Conservation (phyloP, 2,888 invertebrate genomes). For the Napeogenes sylphis region DNA sequence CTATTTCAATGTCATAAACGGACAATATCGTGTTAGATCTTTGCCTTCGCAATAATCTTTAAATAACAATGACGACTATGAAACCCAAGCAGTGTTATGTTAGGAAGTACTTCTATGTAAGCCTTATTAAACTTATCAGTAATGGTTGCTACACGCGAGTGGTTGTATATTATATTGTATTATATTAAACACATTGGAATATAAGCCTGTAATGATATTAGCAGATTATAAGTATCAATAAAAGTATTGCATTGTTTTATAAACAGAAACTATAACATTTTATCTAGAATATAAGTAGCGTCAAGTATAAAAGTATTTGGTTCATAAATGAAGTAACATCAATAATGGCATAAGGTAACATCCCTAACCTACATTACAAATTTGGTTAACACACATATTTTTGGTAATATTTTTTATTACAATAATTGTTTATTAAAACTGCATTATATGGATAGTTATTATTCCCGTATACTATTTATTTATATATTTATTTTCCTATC, state of each 20-base stretch:
- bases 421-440: too few species aligned
- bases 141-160: not conserved
- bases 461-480: too few species aligned
- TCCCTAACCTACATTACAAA: too few species aligned
- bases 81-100: constrained; percentile 4
- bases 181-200: not conserved
- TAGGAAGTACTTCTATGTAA: constrained; percentile 2
- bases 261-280: too few species aligned
- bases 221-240: not conserved
- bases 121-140: constrained; percentile 7
- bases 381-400: too few species aligned
- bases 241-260: not conserved
- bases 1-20: constrained; percentile 1
- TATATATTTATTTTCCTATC: too few species aligned
- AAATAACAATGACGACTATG: constrained; percentile 7
- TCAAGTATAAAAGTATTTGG: too few species aligned
- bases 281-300: too few species aligned
- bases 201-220: constrained; percentile 4
- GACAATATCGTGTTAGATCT: not conserved
- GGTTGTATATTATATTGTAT: constrained; percentile 2
- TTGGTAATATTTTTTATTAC: too few species aligned
- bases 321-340: too few species aligned
- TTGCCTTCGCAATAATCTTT: constrained; percentile 6
- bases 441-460: too few species aligned
- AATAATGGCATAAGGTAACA: too few species aligned